Conservation (phyloP, 2,113 vertebrate species). For the Miniopterus natalensis region DNA sequence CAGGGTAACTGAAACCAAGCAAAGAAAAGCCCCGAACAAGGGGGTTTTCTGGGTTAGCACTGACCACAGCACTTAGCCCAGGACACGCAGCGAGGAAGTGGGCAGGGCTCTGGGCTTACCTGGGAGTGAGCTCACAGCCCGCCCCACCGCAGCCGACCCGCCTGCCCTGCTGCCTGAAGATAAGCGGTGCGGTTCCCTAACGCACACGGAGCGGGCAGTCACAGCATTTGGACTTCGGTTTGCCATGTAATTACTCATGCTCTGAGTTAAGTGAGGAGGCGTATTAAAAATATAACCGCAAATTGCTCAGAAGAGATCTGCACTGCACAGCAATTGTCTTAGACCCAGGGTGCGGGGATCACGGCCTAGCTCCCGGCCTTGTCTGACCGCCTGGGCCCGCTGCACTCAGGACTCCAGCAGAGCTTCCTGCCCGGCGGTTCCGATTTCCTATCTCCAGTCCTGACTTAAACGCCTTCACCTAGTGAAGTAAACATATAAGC, state of each 20-base stretch:
- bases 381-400: too few species aligned
- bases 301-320: neutral
- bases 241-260: conserved; percentile 7
- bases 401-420: too few species aligned
- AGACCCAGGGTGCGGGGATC: too few species aligned
- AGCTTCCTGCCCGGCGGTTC: neutral
- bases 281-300: neutral
- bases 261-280: neutral
- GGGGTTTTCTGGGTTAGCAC: neutral
- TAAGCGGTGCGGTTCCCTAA: neutral
- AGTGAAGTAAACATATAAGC: neutral
- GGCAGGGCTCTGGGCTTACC: too few species aligned
- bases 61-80: neutral
- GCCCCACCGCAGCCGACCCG: neutral
- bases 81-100: neutral
- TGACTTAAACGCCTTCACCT: neutral
- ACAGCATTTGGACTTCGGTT: conserved; percentile 7
- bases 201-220: neutral
- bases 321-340: neutral
- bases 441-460: neutral
- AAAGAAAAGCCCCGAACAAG: neutral
- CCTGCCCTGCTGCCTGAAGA: neutral
- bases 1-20: neutral
- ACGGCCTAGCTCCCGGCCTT: too few species aligned
- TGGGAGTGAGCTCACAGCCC: too few species aligned